phyloP scores from a whole-genome alignment of 2,797 vertebrate genomes.

The Sebastes matsubarae region DNA sequence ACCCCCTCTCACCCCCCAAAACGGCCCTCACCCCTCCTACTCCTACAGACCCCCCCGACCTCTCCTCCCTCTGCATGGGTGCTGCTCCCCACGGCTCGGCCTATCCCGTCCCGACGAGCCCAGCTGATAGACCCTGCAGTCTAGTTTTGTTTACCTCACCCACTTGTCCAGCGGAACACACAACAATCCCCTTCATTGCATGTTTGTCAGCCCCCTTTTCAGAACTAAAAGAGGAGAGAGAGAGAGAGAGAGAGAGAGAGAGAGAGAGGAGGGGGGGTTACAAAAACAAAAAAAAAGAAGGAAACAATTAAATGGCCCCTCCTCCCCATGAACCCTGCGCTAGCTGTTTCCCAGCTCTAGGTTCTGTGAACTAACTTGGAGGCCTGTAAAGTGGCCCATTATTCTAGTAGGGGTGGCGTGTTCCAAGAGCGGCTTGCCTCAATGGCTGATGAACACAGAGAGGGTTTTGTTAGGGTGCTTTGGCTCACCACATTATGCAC shows the following conservation, averaged over 20 bases:
- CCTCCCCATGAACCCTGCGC: conserved; percentile 75
- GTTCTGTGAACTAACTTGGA: conserved; percentile 84
- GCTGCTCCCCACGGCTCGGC: conserved; percentile 60
- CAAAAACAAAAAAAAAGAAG: conserved; percentile 77
- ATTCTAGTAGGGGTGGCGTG: conserved; percentile 79
- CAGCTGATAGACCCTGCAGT: conserved; percentile 66
- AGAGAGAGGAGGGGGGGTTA: conserved; percentile 10
- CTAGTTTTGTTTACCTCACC: conserved; percentile 81
- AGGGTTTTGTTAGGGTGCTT: conserved; percentile 78
- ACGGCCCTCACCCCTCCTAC: conserved; percentile 38
- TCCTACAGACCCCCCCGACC: conserved; percentile 37
- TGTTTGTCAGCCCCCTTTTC: conserved; percentile 83
- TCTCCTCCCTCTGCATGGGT: conserved; percentile 47
- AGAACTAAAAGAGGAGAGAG: conserved; percentile 66
- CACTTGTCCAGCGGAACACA: conserved; percentile 80
- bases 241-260: neutral
- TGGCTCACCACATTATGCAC: conserved; percentile 78
- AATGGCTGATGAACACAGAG: conserved; percentile 82
- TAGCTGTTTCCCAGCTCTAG: conserved; percentile 84
- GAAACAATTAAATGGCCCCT: conserved; percentile 83
- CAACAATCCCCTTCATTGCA: conserved; percentile 83
- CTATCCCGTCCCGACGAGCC: conserved; percentile 56
- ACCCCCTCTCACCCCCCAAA: conserved; percentile 8
- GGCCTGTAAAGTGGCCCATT: conserved; percentile 84
- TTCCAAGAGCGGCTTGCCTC: conserved; percentile 81